Percentiles rank a stretch among this genome's conserved stretches.
Conservation (phyloP, 2,888 invertebrate genomes). For the Pandemis corylana region DNA sequence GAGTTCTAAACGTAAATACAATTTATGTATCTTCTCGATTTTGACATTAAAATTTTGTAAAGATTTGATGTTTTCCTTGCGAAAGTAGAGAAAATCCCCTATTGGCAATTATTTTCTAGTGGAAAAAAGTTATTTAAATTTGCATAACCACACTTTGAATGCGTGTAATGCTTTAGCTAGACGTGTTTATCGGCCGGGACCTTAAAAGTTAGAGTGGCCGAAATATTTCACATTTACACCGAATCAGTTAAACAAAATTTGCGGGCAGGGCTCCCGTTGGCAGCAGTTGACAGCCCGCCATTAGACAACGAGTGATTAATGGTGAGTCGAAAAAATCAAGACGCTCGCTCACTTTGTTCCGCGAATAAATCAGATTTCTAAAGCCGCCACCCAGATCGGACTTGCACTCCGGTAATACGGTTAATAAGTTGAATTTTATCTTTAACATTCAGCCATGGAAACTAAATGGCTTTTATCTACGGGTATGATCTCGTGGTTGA, state of each 20-base stretch:
- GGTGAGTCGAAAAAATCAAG: constrained; percentile 40
- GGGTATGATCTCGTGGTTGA: too few relatives aligned
- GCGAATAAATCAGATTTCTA: constrained; percentile 42
- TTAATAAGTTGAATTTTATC: background rate
- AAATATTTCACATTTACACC: background rate
- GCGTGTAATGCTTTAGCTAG: background rate
- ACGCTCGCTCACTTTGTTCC: constrained; percentile 36
- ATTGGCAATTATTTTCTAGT: too few relatives aligned
- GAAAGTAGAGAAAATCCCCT: too few relatives aligned
- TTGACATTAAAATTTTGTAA: too few relatives aligned
- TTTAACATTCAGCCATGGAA: too few relatives aligned
- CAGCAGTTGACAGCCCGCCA: constrained; percentile 44
- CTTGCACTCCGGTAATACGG: constrained; percentile 9
- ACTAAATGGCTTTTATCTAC: too few relatives aligned
- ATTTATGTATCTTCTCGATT: background rate
- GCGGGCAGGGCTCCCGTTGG: constrained; percentile 26
- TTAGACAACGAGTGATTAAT: constrained; percentile 43
- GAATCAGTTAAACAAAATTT: constrained; percentile 28
- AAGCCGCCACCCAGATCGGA: background rate
- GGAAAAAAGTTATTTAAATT: background rate
- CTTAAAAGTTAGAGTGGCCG: background rate
- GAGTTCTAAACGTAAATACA: background rate
- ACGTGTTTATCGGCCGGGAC: background rate
- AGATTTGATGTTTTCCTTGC: too few relatives aligned
- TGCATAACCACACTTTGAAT: background rate